A percentile compares a stretch with the other conserved stretches of the same genome.
These are phyloP conservation scores for Acyrthosiphon pisum DNA, from an alignment of 1,140 invertebrate genomes.

Conservation along the genomic window DNA sequence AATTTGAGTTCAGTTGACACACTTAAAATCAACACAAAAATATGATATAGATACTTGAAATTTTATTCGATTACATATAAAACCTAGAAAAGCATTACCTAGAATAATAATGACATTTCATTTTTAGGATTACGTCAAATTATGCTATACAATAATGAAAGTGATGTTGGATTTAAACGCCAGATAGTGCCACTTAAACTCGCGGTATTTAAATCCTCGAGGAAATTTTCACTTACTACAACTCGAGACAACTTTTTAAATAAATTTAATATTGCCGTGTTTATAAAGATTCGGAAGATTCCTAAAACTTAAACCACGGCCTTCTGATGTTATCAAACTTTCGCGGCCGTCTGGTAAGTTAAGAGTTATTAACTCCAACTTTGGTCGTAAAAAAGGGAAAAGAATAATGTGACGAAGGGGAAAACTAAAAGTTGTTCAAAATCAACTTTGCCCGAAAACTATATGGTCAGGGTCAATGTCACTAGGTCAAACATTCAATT, in stretches of 20 bases:
- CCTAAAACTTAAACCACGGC: slow-evolving; percentile 31
- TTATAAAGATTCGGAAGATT: slow-evolving; percentile 49
- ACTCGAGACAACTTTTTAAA: slow-evolving; percentile 38
- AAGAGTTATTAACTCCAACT: slow-evolving; percentile 57
- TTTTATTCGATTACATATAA: background rate
- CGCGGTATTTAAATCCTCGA: background rate
- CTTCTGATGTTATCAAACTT: slow-evolving; percentile 49
- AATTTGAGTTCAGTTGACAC: background rate
- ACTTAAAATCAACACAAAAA: background rate
- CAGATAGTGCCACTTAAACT: slow-evolving; percentile 46
- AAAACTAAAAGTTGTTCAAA: slow-evolving; percentile 56
- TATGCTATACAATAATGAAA: background rate
- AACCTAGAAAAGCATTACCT: background rate
- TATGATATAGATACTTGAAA: background rate
- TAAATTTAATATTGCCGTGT: slow-evolving; percentile 39
- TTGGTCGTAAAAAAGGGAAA: slow-evolving; percentile 52
- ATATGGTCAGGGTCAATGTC: slow-evolving; percentile 53
- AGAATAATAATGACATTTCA: background rate
- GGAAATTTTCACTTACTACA: background rate
- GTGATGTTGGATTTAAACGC: background rate
- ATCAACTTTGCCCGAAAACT: slow-evolving; percentile 57
- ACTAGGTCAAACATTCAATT: slow-evolving; percentile 54
- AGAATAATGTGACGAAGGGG: slow-evolving; percentile 50
- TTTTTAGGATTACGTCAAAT: too few relatives aligned
- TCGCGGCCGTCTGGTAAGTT: slow-evolving; percentile 54